These are phyloP conservation scores for Macrosoma leucophasiata DNA, from an alignment of 2,888 invertebrate genomes.

Conservation along the genomic window DNA sequence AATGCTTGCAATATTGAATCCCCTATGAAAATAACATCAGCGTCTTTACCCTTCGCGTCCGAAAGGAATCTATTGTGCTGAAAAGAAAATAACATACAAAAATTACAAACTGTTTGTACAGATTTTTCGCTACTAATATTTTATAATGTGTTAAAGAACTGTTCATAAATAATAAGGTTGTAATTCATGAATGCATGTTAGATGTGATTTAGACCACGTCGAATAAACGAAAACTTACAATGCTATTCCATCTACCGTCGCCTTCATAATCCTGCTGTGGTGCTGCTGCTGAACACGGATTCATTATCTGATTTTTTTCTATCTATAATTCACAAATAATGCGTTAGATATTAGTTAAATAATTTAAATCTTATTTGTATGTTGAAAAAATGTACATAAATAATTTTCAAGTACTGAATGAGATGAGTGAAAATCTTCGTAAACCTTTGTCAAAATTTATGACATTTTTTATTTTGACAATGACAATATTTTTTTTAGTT, in stretches of 20 bases:
- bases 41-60: constrained; percentile 92
- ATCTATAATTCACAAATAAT: constrained; percentile 11
- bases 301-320: constrained; percentile 67
- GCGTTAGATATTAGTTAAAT: too few relatives aligned
- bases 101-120: constrained; percentile 8
- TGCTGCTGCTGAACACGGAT: constrained; percentile 82
- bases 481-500: too few relatives aligned
- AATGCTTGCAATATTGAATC: constrained; percentile 91
- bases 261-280: constrained; percentile 86
- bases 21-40: constrained; percentile 93
- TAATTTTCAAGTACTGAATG: too few relatives aligned
- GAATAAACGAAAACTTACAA: constrained; percentile 54
- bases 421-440: too few relatives aligned
- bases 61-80: constrained; percentile 91
- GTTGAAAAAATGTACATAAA: too few relatives aligned
- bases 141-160: too few relatives aligned
- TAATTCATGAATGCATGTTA: constrained; percentile 8
- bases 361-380: too few relatives aligned
- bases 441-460: too few relatives aligned
- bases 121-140: too few relatives aligned
- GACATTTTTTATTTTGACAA: too few relatives aligned
- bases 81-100: constrained; percentile 35
- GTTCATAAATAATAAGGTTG: constrained; percentile 10
- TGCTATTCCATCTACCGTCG: constrained; percentile 90
- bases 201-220: constrained; percentile 4